Conservation (phyloP, 2,797 vertebrate genomes). For the Champsocephalus esox region DNA sequence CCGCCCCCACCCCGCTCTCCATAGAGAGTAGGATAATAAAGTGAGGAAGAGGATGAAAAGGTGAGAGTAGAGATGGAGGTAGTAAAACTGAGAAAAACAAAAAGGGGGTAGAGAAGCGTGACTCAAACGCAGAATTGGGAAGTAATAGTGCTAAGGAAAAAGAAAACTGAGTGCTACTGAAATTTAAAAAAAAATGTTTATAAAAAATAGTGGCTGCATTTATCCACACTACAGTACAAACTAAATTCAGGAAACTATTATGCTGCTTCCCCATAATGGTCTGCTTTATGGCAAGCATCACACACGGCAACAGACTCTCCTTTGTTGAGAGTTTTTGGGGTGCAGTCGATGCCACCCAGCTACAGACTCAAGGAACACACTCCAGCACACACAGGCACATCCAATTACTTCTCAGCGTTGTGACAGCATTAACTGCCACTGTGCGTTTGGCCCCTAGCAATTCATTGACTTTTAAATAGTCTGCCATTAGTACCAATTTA, state of each 20-base stretch:
- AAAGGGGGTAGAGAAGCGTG: constrained; percentile 12
- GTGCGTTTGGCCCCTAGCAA: constrained; percentile 76
- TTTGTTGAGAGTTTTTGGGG: constrained; percentile 33
- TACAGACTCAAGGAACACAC: constrained; percentile 47
- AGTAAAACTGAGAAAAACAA: constrained; percentile 51
- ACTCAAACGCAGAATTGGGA: constrained; percentile 35
- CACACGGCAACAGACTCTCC: neutral
- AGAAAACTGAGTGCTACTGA: constrained; percentile 3
- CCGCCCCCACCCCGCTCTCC: constrained; percentile 37
- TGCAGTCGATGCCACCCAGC: constrained; percentile 47
- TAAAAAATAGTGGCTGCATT: constrained; percentile 8
- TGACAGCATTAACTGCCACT: constrained; percentile 77
- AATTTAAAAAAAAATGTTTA: constrained; percentile 22
- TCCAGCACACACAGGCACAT: constrained; percentile 44
- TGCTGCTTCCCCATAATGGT: constrained; percentile 13
- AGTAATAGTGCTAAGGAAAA: constrained; percentile 26
- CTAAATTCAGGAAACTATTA: neutral
- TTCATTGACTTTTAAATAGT: constrained; percentile 82
- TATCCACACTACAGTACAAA: constrained; percentile 19
- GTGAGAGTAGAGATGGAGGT: constrained; percentile 49
- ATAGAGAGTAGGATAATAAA: constrained; percentile 37
- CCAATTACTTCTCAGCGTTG: constrained; percentile 72
- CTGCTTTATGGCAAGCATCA: constrained; percentile 15
- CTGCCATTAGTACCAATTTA: constrained; percentile 80
- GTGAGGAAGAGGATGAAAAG: constrained; percentile 52